Base-by-base conservation (phyloP, 2,113 vertebrate species). In the Ammodytes dubius region DNA sequence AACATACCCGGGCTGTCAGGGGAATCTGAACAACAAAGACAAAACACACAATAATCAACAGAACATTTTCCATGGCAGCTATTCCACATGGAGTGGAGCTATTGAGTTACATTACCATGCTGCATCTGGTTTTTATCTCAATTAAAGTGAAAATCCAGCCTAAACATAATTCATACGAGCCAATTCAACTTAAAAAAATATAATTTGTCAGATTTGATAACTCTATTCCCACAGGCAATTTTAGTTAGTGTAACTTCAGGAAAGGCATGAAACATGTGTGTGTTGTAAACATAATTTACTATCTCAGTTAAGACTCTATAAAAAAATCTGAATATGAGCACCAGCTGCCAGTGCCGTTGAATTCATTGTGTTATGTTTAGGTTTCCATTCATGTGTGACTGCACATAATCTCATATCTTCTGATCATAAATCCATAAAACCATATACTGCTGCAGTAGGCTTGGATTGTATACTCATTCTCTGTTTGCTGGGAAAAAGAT, bases 1-100 rank as follows among this genome's bases (percentile, higher is more conserved):
- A 87, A 95, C 95, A 94, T 95, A 95, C 93, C 95, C 88, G 92
- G 94, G 87, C 93, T 94, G 74, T 94, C 93, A 70, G 94, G 93
- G 79, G 76, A 84, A 83, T 93, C 95, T 95, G 93, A 90, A 93
- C 88, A 76, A 90, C 82, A 94, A 80, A 95, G 86, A 94, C 88
- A 95, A 87, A 92, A 91, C 90, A 94, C 83, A 92, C 90, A 66
- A 90, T 67, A 57, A 85, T 85, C 86, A 90, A 85, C 81, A 81
- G 74, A 86, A 73, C 60, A 74, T 64, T 64, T 92, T 81, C 73
- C 73, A 92, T 93, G 91, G 91, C 91, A 94, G 88, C 93, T 94
- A 92, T 93, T 89, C 79, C 80, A 90, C 79, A 70, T 79, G 79
- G 72, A 66, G 87, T 77, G 70, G 88, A 90, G 90, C 74, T 92